Evolutionary conservation across 1,140 invertebrate genomes (phyloP).

Genomic region (Heliconius nattereri): DNA sequence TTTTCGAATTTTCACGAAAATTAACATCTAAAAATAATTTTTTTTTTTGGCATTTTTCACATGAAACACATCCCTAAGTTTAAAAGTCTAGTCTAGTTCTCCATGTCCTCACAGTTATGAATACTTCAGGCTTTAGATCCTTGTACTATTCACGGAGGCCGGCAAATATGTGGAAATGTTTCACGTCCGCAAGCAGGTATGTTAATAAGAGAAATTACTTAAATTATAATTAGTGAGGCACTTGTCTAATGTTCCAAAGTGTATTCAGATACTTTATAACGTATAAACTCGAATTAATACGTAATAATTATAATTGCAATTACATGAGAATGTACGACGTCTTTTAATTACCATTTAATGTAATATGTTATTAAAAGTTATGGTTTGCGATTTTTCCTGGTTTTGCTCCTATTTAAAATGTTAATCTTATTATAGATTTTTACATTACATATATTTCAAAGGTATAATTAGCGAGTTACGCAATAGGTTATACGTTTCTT

Average conservation of each 20-base stretch:
- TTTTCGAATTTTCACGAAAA: background rate
- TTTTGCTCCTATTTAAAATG: too few species aligned
- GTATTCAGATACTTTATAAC: slow-evolving; percentile 59
- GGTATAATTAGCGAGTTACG: too few species aligned
- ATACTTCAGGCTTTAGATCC: slow-evolving; percentile 37
- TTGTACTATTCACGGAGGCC: slow-evolving; percentile 33
- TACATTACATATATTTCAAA: too few species aligned
- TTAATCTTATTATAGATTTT: too few species aligned
- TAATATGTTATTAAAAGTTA: too few species aligned
- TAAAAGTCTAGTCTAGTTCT: slow-evolving; percentile 36
- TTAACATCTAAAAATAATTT: too few species aligned
- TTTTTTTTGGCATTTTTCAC: slow-evolving; percentile 15
- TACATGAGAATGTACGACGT: background rate
- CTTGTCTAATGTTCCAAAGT: background rate
- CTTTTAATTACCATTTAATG: too few species aligned
- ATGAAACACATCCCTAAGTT: slow-evolving; percentile 32
- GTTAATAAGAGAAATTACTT: slow-evolving; percentile 27
- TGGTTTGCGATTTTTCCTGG: too few species aligned
- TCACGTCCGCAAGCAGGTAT: slow-evolving; percentile 32
- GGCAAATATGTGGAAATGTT: slow-evolving; percentile 35
- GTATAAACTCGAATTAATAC: background rate
- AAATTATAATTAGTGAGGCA: slow-evolving; percentile 16
- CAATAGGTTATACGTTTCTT: too few species aligned
- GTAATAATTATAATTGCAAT: background rate
- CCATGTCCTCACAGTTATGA: slow-evolving; percentile 33